Evolutionary conservation across 2,888 invertebrate genomes (phyloP), one percentile per base, ranked within the genome.

Genomic region (Brachynemurus nebulosus): DNA sequence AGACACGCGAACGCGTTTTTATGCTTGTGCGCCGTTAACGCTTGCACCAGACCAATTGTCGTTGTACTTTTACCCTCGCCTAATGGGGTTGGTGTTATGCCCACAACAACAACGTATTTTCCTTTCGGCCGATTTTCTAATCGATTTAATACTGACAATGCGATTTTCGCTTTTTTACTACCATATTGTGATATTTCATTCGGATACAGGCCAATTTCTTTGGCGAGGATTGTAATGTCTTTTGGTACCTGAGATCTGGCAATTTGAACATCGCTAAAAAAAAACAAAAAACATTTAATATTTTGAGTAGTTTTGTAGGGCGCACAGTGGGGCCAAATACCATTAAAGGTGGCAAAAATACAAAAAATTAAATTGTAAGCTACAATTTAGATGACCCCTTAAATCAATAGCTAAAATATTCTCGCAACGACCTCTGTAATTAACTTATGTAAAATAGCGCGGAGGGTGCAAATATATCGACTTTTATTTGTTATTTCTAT

Each of bases 41-140:
- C 95, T 66, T 98, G 98, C 4, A 83, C 84, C 51, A 97, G 65
- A 2, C 97, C 98, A 48, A 98, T 71, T 0, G 90, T 75, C 0
- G 93, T 95, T 0, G 98, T 98, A 56, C 92, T 95, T 69, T 98
- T 98, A 21, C 97, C 97, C 69, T 98, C 97, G 2, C 98, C 98
- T n/a, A 98, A 71, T 0, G 97, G 95, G 0, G 98, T 98, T 0
- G 98, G 97, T 0, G 96, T 98, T 41, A 98, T 96, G 88, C 93
- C 97, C 42, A 89, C 89, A 4, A 97, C 91, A 0, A 97, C 91
- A 47, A 98, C 78, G 64, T 92, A 97, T 68, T 86, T 90, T 45
- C 97, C 97, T 57, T 80, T 70, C 25, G 69, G 67, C 45, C 78
- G 76, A 44, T 74, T 61, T 40, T 69, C 61, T 39, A 95, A 67